Base-by-base conservation (phyloP, 2,797 vertebrate genomes). In the Gymnoscopelus microlampas region DNA sequence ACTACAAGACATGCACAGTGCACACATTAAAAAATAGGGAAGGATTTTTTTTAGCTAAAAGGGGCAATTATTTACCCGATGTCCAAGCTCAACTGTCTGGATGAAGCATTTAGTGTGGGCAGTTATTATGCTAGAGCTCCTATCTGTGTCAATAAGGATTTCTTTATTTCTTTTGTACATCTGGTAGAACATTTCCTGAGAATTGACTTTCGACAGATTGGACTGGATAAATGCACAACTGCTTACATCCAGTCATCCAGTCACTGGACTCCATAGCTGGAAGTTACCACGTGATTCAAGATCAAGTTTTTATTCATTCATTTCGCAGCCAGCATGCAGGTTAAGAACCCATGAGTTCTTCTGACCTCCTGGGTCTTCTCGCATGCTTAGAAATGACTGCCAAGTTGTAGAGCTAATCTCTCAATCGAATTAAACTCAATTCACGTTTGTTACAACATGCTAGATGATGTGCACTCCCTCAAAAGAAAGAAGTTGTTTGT, bases 281-380 rank as follows among this genome's bases (percentile, higher is more conserved):
- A 68, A 32, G 9, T 10, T 26, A 44, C 19, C 4, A 39, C 24
- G 44, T n/a, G 24, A 44, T 60, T 47, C 14, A 11, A 54, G 51
- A 53, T 5, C 12, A 13, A 53, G 54, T 24, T 61, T 65, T 66
- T 68, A 73, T 68, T 63, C 51, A 63, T 72, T 79, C 59, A 72
- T 73, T 80, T 58, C 66, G 63, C 48, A 78, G 60, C 60, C 71
- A 71, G 76, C 60, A 67, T 66, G 73, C n/a, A 63, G 26, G 53
- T 8, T 3, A 32, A 48, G 3, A 60, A 50, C 50, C 55, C 23
- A 23, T 23, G 50, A 44, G 15, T 62, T 44, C 19, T 19, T 10
- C 66, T 57, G 62, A 78, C 69, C 77, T 68, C 57, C 48, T 10
- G 23, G 59, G 61, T 69, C 63, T 26, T 62, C 50, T 56, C 48